phyloP scores from a whole-genome alignment of 1,140 invertebrate species.

The Heliconius hermathena region DNA sequence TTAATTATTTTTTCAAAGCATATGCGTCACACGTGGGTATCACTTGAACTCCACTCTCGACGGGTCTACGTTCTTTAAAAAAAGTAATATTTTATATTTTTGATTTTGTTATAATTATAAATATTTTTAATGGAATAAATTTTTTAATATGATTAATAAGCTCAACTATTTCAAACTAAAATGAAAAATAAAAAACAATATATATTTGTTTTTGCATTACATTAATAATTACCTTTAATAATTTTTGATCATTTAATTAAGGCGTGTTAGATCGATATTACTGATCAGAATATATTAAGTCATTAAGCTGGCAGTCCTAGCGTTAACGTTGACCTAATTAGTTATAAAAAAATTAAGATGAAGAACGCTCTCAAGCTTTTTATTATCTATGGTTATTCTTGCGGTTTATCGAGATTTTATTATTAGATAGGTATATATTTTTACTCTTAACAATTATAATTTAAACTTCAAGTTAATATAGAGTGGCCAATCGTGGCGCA shows the following conservation, averaged over 20 bases:
- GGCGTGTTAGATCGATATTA: background rate
- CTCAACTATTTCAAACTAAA: background rate
- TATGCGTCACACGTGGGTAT: slow-evolving; percentile 31
- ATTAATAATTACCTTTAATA: background rate
- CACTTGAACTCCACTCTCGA: background rate
- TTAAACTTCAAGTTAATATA: background rate
- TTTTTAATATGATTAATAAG: background rate
- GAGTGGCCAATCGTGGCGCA: too few relatives aligned
- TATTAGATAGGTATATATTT: background rate
- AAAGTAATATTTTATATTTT: background rate
- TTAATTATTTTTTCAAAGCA: slow-evolving; percentile 40
- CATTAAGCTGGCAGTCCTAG: slow-evolving; percentile 11
- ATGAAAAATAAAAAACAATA: background rate
- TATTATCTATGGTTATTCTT: background rate
- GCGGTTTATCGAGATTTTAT: background rate
- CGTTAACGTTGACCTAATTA: slow-evolving; percentile 31
- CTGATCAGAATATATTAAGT: slow-evolving; percentile 9
- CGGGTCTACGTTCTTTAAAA: background rate
- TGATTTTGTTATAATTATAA: background rate
- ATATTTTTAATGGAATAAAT: background rate
- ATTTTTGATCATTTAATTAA: background rate
- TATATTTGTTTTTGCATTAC: background rate
- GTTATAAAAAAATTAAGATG: slow-evolving; percentile 17
- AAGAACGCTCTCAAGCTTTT: background rate
- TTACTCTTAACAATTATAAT: background rate